Evolutionary conservation across 2,797 vertebrate genomes (phyloP).

Genomic region (Bothrops alternatus): DNA sequence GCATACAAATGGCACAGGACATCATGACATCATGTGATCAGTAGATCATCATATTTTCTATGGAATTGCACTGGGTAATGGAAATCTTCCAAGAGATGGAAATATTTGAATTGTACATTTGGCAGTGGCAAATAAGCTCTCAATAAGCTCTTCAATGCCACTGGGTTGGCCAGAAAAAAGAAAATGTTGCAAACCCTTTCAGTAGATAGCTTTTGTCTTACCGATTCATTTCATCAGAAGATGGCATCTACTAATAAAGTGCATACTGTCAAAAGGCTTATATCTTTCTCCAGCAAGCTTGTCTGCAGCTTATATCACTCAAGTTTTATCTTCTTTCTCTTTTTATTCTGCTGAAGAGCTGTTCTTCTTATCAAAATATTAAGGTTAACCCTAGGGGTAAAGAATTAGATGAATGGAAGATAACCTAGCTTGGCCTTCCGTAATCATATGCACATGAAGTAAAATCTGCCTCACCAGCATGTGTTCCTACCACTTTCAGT

Average conservation of each 20-base stretch:
- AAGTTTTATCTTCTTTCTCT: background rate
- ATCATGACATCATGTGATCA: background rate
- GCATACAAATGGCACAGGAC: background rate
- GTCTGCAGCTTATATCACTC: background rate
- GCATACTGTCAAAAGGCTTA: background rate
- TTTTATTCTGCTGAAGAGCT: background rate
- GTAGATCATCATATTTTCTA: background rate
- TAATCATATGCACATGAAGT: background rate
- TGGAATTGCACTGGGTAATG: background rate
- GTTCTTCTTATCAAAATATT: background rate
- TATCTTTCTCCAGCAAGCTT: background rate
- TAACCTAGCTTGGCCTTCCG: background rate
- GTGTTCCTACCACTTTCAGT: background rate
- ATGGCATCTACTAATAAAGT: slow-evolving; percentile 27
- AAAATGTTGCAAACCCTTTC: background rate
- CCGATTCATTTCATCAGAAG: background rate
- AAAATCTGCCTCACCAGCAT: background rate
- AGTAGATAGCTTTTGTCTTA: background rate
- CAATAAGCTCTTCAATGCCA: background rate
- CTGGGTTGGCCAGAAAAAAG: accelerated
- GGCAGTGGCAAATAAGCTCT: background rate
- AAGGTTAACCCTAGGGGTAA: background rate
- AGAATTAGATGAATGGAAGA: background rate
- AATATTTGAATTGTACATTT: background rate
- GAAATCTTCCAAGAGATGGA: background rate